phyloP scores from a whole-genome alignment of 1,140 invertebrate genomes.

The Drosophila lini region DNA sequence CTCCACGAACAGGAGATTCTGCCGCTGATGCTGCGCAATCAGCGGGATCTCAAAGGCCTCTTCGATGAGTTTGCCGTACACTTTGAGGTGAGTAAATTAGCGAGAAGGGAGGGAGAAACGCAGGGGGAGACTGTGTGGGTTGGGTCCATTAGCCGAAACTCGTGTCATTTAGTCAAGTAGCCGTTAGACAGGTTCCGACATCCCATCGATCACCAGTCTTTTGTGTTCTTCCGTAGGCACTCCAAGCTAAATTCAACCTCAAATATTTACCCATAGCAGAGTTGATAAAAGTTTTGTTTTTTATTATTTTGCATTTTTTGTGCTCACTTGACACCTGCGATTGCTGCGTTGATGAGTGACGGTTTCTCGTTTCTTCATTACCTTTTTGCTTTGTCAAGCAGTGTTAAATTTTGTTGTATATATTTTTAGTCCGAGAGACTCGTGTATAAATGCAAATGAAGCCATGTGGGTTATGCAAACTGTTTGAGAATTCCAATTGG shows the following conservation, averaged over 20 bases:
- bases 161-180: slow-evolving; percentile 45
- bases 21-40: slow-evolving; percentile 76
- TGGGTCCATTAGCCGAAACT: slow-evolving; percentile 40
- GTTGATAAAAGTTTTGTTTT: slow-evolving; percentile 2
- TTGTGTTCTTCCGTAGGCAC: slow-evolving; percentile 40
- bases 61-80: slow-evolving; percentile 77
- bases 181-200: slow-evolving; percentile 59
- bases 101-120: not conserved
- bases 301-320: slow-evolving; percentile 11
- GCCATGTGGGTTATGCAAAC: slow-evolving; percentile 27
- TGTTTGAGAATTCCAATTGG: slow-evolving; percentile 21
- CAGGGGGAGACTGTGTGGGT: slow-evolving; percentile 18
- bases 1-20: slow-evolving; percentile 77
- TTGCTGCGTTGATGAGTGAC: slow-evolving; percentile 22
- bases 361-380: slow-evolving; percentile 24
- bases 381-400: slow-evolving; percentile 19
- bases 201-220: slow-evolving; percentile 46
- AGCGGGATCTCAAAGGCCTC: slow-evolving; percentile 75
- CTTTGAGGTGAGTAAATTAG: slow-evolving; percentile 70
- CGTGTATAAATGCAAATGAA: slow-evolving; percentile 37
- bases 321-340: slow-evolving; percentile 40
- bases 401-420: slow-evolving; percentile 13
- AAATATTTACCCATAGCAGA: slow-evolving; percentile 53
- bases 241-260: slow-evolving; percentile 27
- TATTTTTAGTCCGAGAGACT: slow-evolving; percentile 3